Conservation (phyloP, 2,888 invertebrate species). For the Acanthopleura granulata region DNA sequence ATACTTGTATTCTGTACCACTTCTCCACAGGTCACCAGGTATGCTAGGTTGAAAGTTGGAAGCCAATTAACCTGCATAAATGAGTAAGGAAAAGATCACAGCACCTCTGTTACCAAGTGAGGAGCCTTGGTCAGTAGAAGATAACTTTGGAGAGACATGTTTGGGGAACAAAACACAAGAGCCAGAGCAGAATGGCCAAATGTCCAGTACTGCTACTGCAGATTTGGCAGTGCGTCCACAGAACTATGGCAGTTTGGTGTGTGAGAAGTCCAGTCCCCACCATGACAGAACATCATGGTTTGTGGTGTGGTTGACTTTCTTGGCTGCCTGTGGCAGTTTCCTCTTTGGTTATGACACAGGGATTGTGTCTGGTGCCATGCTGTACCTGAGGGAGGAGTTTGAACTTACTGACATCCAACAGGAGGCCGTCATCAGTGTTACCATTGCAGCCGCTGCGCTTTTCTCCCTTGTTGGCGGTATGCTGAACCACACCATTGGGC, state of each 20-base stretch:
- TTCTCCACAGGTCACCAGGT: no score
- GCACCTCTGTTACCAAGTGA: no score
- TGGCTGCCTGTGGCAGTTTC: constrained; percentile 71
- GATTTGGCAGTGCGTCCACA: no score
- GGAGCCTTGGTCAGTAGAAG: no score
- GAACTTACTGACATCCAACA: constrained; percentile 70
- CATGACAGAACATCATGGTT: constrained; percentile 37
- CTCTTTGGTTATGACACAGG: constrained; percentile 76
- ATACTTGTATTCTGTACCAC: no score
- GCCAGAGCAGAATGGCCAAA: no score
- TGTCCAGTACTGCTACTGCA: no score
- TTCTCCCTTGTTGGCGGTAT: constrained; percentile 70
- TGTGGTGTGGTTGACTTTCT: constrained; percentile 46
- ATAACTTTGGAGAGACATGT: no score
- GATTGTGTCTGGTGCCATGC: constrained; percentile 73
- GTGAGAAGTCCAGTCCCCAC: not conserved
- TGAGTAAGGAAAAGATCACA: no score
- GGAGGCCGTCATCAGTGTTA: constrained; percentile 71
- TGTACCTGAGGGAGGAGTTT: constrained; percentile 68
- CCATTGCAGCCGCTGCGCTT: constrained; percentile 71
- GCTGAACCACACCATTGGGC: constrained; percentile 71
- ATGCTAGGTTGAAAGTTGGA: no score
- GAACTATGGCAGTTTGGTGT: not conserved
- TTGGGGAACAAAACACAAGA: no score
- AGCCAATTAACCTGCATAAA: no score